phyloP scores from a whole-genome alignment of 2,888 invertebrate species.

The Coremacera marginata region DNA sequence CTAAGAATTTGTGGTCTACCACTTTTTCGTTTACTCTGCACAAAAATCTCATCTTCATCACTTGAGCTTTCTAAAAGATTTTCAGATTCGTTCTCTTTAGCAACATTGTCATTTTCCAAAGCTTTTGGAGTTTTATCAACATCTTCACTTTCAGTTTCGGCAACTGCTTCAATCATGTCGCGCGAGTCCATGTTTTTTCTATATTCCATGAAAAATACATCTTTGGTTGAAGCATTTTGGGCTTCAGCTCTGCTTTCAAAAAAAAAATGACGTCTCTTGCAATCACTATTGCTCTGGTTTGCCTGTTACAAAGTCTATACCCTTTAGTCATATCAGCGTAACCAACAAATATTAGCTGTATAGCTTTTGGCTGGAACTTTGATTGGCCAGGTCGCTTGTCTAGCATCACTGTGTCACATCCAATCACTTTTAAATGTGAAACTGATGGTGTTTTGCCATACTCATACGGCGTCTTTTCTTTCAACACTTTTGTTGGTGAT shows the following conservation, averaged over 20 bases:
- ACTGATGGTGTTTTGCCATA: too few relatives aligned
- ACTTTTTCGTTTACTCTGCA: constrained; percentile 6
- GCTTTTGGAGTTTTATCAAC: neutral
- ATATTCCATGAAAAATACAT: neutral
- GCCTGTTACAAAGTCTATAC: neutral
- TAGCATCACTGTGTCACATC: neutral
- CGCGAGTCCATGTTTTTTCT: neutral
- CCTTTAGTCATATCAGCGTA: neutral
- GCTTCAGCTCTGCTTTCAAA: neutral
- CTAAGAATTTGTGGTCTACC: constrained; percentile 35
- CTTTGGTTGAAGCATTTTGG: neutral
- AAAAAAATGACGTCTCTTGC: neutral
- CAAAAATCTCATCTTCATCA: neutral
- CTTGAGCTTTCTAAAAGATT: neutral
- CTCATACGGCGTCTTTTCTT: too few relatives aligned
- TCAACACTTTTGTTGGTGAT: too few relatives aligned
- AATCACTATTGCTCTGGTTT: neutral
- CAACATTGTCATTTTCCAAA: neutral
- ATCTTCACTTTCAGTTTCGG: neutral
- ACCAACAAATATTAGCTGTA: neutral
- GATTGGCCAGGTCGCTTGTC: neutral
- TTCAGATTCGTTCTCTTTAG: too few relatives aligned
- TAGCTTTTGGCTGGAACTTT: neutral
- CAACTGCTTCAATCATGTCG: neutral
- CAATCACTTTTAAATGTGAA: too few relatives aligned